Percentiles rank a stretch among this genome's conserved stretches.
Conservation (phyloP, 1,140 invertebrate genomes). For the Bombyx mandarina region DNA sequence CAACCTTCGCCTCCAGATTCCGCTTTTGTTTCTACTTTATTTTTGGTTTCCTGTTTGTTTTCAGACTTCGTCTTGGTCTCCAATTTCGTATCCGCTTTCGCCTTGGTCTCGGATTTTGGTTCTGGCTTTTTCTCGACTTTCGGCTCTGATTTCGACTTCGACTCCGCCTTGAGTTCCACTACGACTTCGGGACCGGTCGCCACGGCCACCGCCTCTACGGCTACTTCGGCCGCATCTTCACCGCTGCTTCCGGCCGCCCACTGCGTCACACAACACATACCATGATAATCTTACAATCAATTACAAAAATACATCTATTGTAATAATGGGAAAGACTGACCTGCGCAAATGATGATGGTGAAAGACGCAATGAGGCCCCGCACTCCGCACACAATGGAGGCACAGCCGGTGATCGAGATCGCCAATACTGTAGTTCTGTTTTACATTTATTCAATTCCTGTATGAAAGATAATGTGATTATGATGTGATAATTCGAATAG, state of each 20-base stretch:
- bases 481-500: no score
- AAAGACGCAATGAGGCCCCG: constrained; percentile 50
- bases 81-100: constrained; percentile 1
- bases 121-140: constrained; percentile 8
- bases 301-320: neutral
- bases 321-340: constrained; percentile 2
- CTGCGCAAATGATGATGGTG: constrained; percentile 25
- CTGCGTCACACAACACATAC: constrained; percentile 16
- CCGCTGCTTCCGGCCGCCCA: constrained; percentile 32
- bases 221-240: constrained; percentile 20
- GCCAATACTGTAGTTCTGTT: constrained; percentile 90
- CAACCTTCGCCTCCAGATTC: constrained; percentile 19
- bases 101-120: constrained; percentile 5
- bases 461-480: neutral
- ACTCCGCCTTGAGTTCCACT: constrained; percentile 9
- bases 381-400: constrained; percentile 70
- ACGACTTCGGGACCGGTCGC: constrained; percentile 9
- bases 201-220: constrained; percentile 16
- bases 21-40: constrained; percentile 8
- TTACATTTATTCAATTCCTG: constrained; percentile 91
- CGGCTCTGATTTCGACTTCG: constrained; percentile 12
- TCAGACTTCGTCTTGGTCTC: neutral
- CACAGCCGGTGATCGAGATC: constrained; percentile 84
- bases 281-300: neutral
- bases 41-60: constrained; percentile 2